Percentiles rank a stretch among this genome's conserved stretches.
Conservation (phyloP, 2,888 invertebrate genomes). For the Blomia tropicalis region DNA sequence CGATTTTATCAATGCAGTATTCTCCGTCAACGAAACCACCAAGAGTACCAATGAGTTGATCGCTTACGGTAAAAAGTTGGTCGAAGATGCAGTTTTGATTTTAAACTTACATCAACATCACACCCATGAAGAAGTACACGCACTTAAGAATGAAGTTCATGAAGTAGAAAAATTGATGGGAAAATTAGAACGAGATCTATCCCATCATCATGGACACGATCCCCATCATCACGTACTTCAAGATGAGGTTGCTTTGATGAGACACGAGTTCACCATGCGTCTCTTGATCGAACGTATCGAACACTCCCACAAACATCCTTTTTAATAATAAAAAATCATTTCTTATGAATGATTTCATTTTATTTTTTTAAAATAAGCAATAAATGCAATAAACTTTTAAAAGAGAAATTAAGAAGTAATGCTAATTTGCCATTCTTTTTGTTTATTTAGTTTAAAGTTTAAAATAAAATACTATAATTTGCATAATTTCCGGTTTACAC, state of each 20-base stretch:
- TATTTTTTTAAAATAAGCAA: no score
- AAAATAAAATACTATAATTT: no score
- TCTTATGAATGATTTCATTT: no score
- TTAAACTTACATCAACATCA: not conserved
- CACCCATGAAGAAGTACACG: not conserved
- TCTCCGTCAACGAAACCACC: not conserved
- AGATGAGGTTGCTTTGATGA: not conserved
- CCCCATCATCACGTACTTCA: not conserved
- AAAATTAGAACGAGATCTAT: not conserved
- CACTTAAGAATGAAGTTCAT: not conserved
- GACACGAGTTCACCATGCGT: not conserved
- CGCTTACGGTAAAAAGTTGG: not conserved
- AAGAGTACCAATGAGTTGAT: not conserved
- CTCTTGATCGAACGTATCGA: not conserved
- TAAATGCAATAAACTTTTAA: no score
- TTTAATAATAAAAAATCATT: no score
- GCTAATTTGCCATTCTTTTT: no score
- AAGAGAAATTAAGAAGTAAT: no score
- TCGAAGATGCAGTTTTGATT: not conserved
- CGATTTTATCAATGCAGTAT: not conserved
- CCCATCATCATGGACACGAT: no score
- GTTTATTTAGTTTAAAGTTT: no score
- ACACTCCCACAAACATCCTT: no score
- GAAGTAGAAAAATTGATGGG: not conserved
- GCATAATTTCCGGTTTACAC: no score